Evolutionary conservation across 2,888 invertebrate genomes (phyloP).

Genomic region (Panopea generosa): DNA sequence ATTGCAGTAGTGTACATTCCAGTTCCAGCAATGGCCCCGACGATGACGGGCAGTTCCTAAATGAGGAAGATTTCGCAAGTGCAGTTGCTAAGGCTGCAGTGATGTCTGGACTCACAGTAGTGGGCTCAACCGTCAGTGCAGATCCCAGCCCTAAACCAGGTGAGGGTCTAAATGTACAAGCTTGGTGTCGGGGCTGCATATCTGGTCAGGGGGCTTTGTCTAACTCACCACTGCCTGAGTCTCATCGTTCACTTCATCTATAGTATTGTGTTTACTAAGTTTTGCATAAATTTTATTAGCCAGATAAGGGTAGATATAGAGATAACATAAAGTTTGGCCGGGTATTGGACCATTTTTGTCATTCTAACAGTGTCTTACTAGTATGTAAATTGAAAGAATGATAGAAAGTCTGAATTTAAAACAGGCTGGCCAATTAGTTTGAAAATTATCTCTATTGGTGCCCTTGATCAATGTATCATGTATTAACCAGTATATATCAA

Average conservation of each 20-base stretch:
- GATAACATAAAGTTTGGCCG: too few relatives aligned
- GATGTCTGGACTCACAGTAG: conserved; percentile 84
- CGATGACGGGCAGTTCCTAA: conserved; percentile 83
- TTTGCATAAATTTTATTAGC: too few relatives aligned
- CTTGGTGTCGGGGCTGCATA: background rate
- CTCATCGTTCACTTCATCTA: background rate
- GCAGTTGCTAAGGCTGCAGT: conserved; percentile 85
- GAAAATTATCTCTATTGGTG: too few relatives aligned
- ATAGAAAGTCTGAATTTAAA: too few relatives aligned
- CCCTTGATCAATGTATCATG: too few relatives aligned
- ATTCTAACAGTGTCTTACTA: too few relatives aligned
- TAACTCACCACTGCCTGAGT: background rate
- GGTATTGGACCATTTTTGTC: too few relatives aligned
- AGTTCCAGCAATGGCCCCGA: conserved; percentile 81
- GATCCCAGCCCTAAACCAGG: conserved; percentile 74
- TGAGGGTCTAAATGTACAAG: conserved; percentile 7
- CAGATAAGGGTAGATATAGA: too few relatives aligned
- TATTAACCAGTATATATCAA: too few relatives aligned
- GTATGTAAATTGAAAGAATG: too few relatives aligned
- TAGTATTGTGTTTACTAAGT: too few relatives aligned
- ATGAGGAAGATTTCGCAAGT: conserved; percentile 85
- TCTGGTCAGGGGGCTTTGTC: background rate
- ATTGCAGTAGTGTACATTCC: conserved; percentile 79
- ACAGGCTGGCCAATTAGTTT: too few relatives aligned
- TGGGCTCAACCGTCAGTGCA: conserved; percentile 79